Evolutionary conservation across 2,113 vertebrate species (phyloP).

Genomic region (Candoia aspera): DNA sequence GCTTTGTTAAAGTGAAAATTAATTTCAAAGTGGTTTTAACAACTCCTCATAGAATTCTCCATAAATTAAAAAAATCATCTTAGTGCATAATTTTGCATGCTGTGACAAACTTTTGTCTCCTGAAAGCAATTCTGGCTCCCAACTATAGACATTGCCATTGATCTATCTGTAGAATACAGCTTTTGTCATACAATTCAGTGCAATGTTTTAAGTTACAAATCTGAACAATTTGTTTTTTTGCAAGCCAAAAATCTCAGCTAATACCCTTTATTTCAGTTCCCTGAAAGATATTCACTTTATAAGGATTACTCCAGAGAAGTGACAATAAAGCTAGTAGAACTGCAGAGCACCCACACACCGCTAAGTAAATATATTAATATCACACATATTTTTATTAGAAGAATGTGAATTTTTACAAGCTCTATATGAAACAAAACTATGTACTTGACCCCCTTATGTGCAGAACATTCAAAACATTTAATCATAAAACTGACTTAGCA

Average conservation of each 20-base stretch:
- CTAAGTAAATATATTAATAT: neutral
- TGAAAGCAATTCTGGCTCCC: neutral
- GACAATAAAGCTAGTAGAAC: conserved; percentile 1
- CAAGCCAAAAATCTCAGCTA: neutral
- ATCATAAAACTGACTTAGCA: neutral
- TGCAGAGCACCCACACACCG: neutral
- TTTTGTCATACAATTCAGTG: neutral
- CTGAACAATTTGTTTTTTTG: conserved; percentile 11
- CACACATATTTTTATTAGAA: conserved; percentile 28
- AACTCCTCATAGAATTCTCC: neutral
- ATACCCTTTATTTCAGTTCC: neutral
- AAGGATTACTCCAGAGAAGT: conserved; percentile 3
- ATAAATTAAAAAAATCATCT: neutral
- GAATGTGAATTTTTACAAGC: conserved; percentile 19
- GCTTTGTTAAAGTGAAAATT: neutral
- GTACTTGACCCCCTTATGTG: neutral
- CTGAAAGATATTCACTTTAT: neutral
- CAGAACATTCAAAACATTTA: conserved; percentile 30
- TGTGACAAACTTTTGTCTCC: neutral
- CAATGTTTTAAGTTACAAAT: conserved; percentile 22
- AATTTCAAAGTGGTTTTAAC: neutral
- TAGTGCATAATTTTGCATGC: neutral
- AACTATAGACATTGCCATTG: neutral
- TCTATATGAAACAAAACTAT: conserved; percentile 26
- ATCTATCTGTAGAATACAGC: neutral